Evolutionary conservation across 2,888 invertebrate genomes (phyloP), one percentile per base, ranked within the genome.

Genomic region (Ceramica pisi): DNA sequence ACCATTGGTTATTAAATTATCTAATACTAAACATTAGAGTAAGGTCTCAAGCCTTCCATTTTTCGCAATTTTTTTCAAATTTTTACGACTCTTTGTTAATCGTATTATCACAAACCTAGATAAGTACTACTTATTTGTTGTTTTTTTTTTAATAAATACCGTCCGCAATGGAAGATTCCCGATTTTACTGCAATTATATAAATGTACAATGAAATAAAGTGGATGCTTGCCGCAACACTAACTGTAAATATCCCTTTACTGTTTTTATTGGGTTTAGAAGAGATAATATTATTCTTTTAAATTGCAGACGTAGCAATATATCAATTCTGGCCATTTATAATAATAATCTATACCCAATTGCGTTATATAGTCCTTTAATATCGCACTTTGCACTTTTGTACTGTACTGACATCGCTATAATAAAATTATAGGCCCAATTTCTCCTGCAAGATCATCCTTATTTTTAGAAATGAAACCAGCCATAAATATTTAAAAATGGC

Each of bases 181-280:
- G 46, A 78, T 67, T 79, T 64, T 64, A 74, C 74, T 51, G 48
- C 48, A 78, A 78, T 79, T 80, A 61, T 31, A 4, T 64, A 56
- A 57, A 50, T 7, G 48, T 57, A 51, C 53, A 64, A 26, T 74
- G 46, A 79, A 77, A 64, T 73, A 67, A 67, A 53, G 63, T 48
- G 67, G 74, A 73, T 56, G 60, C 23, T 56, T 74, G 51, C 55
- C 35, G 80, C 63, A 74, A 79, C 46, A 56, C 38, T 78, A 79
- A 64, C 50, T 74, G 67, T 56, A 60, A 48, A 67, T 64, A 77
- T 77, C 79, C 80, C 48, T 67, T 79, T 50, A 56, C 41, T 35
- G 23, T 38, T 61, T 64, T 12, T 61, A 71, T 65, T 56, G 21
- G 12, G 56, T 65, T 31, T 19, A 69, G 16, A 70, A 38, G 16